Evolutionary conservation across 2,888 invertebrate genomes (phyloP).

Genomic region (Incurvaria masculella): DNA sequence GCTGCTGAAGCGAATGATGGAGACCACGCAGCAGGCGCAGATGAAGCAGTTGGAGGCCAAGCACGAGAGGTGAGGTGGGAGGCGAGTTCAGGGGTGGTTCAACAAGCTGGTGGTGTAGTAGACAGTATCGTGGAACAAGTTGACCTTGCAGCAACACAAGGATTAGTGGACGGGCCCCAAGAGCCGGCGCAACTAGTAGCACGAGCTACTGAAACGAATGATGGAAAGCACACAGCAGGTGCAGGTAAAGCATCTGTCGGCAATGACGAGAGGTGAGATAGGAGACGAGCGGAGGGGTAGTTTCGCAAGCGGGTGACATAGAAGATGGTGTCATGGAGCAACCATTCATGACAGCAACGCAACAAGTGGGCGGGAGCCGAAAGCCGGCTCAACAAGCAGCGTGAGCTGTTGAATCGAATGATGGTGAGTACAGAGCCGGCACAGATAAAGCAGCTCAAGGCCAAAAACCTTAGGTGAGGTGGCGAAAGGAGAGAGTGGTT

Average conservation of each 20-base stretch:
- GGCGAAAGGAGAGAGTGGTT: no score
- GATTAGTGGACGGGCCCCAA: no score
- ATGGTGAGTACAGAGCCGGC: slow-evolving; percentile 78
- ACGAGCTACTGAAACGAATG: slow-evolving; percentile 58
- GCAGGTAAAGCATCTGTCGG: slow-evolving; percentile 68
- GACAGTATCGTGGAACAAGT: no score
- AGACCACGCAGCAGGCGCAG: slow-evolving; percentile 76
- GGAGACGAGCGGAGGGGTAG: no score
- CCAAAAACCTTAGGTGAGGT: slow-evolving; percentile 79
- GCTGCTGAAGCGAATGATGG: slow-evolving; percentile 73
- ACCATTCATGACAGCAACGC: slow-evolving; percentile 80
- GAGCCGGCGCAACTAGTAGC: no score
- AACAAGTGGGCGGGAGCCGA: slow-evolving; percentile 79
- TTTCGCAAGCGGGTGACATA: slow-evolving; percentile 84
- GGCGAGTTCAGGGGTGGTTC: no score
- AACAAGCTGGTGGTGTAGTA: no score
- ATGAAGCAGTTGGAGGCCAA: slow-evolving; percentile 87
- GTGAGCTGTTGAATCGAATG: slow-evolving; percentile 67
- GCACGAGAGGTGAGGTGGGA: slow-evolving; percentile 79
- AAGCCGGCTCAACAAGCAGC: slow-evolving; percentile 81
- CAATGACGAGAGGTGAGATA: background rate
- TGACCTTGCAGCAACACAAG: no score
- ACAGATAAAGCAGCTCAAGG: slow-evolving; percentile 88
- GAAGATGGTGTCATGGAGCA: slow-evolving; percentile 94
- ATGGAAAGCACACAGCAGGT: slow-evolving; percentile 69